These are phyloP conservation scores for Solenodon paradoxus DNA, from an alignment of 2,113 vertebrate species.

Conservation along the genomic window DNA sequence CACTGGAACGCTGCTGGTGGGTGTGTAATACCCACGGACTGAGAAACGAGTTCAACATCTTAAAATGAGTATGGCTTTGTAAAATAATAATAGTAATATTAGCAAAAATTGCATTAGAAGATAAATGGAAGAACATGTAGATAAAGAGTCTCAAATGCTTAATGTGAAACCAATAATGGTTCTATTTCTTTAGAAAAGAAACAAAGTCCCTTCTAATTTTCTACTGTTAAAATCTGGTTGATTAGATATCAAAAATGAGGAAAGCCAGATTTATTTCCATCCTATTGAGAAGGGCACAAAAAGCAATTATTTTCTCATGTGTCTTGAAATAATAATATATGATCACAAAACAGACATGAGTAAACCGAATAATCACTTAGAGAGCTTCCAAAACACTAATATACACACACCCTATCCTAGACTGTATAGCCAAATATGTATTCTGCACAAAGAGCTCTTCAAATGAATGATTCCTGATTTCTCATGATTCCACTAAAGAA, in stretches of 20 bases:
- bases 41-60: no score
- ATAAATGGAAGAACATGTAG: constrained; percentile 46
- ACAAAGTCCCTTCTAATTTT: constrained; percentile 31
- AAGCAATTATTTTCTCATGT: neutral
- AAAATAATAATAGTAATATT: no score
- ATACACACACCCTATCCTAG: neutral
- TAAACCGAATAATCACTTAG: constrained; percentile 31
- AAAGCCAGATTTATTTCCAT: constrained; percentile 4
- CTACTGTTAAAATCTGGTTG: constrained; percentile 36
- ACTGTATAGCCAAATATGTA: neutral
- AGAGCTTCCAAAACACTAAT: neutral
- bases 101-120: no score
- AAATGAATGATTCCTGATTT: neutral
- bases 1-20: no score
- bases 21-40: no score
- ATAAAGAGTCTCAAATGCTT: neutral
- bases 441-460: neutral
- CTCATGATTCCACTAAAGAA: neutral
- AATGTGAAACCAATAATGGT: neutral
- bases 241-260: neutral
- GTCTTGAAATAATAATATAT: constrained; percentile 30
- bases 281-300: neutral
- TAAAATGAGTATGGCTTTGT: no score
- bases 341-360: constrained; percentile 21
- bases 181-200: constrained; percentile 29